These are phyloP conservation scores for Oreocharis arfaki DNA, from an alignment of 2,113 vertebrate species.

Conservation along the genomic window DNA sequence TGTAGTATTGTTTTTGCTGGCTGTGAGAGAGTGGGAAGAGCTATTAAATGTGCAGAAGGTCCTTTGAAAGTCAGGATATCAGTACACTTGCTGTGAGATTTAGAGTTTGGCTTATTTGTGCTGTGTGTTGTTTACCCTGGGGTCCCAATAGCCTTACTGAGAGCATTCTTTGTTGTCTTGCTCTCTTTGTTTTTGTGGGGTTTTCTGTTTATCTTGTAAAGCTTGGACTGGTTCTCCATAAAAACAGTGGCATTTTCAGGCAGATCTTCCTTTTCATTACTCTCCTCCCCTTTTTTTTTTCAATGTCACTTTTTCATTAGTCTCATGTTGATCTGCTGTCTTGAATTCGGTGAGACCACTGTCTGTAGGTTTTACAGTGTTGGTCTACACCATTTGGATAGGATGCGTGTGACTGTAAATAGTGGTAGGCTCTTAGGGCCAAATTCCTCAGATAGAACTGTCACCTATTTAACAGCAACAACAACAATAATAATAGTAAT, in stretches of 20 bases:
- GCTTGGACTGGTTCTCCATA: background rate
- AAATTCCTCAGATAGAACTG: background rate
- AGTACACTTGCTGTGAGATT: background rate
- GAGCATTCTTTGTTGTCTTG: conserved; percentile 16
- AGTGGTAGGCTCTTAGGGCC: background rate
- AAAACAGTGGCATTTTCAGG: background rate
- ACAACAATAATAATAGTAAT: background rate
- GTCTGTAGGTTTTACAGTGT: background rate
- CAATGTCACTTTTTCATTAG: background rate
- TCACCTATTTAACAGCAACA: background rate
- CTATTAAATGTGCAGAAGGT: conserved; percentile 20
- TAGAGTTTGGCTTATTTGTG: background rate
- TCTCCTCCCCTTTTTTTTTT: background rate
- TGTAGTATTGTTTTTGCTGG: background rate
- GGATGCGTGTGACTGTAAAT: background rate
- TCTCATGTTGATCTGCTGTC: background rate
- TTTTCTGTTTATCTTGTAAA: background rate
- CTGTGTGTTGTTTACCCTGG: background rate
- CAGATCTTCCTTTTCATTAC: background rate
- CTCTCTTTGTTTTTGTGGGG: background rate
- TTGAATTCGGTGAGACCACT: background rate
- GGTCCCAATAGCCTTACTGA: background rate
- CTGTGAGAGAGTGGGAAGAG: conserved; percentile 4
- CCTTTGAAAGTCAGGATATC: conserved; percentile 33
- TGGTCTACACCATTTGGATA: background rate